These are phyloP conservation scores for Neoascia interrupta DNA, from an alignment of 2,888 invertebrate species.

Conservation along the genomic window DNA sequence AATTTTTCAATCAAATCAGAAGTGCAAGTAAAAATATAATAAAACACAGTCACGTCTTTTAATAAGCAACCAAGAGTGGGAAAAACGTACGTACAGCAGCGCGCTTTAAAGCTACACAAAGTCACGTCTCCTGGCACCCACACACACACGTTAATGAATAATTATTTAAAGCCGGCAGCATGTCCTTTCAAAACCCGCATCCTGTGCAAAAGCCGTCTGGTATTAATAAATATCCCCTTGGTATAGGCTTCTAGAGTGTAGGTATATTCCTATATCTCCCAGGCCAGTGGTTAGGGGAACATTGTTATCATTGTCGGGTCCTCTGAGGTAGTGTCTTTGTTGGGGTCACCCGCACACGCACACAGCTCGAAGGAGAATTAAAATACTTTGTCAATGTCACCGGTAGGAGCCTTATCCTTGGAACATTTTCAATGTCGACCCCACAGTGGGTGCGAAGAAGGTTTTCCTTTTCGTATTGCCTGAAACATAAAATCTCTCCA, in stretches of 20 bases:
- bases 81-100: slow-evolving; percentile 16
- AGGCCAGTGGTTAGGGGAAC: neutral
- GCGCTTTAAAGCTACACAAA: slow-evolving; percentile 8
- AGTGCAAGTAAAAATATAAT: slow-evolving; percentile 26
- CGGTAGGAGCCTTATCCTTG: slow-evolving; percentile 61
- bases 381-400: slow-evolving; percentile 60
- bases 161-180: slow-evolving; percentile 53
- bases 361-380: slow-evolving; percentile 64
- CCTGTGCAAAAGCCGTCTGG: slow-evolving; percentile 60
- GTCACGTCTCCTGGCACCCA: neutral
- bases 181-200: slow-evolving; percentile 45
- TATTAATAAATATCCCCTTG: slow-evolving; percentile 60
- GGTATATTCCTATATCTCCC: too few species aligned
- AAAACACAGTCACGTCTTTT: slow-evolving; percentile 53
- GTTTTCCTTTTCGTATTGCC: slow-evolving; percentile 27
- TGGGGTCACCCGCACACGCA: slow-evolving; percentile 64
- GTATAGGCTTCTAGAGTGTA: slow-evolving; percentile 37
- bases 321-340: too few species aligned
- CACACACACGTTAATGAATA: slow-evolving; percentile 30
- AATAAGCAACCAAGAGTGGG: slow-evolving; percentile 16
- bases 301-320: slow-evolving; percentile 29
- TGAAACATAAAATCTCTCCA: slow-evolving; percentile 43
- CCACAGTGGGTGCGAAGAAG: neutral
- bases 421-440: slow-evolving; percentile 64
- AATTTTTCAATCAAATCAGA: slow-evolving; percentile 65